Evolutionary conservation across 2,888 invertebrate genomes (phyloP).

Genomic region (Campopleginae sp.): DNA sequence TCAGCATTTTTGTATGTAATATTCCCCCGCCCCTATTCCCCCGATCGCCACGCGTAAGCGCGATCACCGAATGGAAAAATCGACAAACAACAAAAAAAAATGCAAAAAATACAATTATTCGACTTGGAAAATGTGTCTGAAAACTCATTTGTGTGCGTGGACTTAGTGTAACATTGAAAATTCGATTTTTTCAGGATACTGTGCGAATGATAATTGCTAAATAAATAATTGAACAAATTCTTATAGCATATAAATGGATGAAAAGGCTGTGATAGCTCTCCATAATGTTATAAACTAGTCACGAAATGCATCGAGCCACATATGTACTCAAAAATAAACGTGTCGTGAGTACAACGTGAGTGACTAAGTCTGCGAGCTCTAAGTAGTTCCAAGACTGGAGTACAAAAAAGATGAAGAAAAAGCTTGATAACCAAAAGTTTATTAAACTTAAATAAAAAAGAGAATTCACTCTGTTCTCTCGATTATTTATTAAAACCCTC

Average conservation of each 20-base stretch:
- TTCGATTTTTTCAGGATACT: conserved; percentile 49
- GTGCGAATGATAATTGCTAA: conserved; percentile 43
- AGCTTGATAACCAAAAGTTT: conserved; percentile 34
- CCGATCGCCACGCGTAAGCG: conserved; percentile 75
- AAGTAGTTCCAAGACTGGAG: conserved; percentile 63
- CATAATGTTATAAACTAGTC: conserved; percentile 61
- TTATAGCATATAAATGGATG: conserved; percentile 59
- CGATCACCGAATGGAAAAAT: conserved; percentile 73
- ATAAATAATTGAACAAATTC: conserved; percentile 50
- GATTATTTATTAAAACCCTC: conserved; percentile 60
- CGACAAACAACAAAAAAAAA: conserved; percentile 45
- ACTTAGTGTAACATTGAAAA: conserved; percentile 34
- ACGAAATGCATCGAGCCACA: conserved; percentile 50
- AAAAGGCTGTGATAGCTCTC: conserved; percentile 64
- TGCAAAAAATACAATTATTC: conserved; percentile 79
- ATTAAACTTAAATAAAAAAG: conserved; percentile 54
- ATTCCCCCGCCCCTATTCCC: conserved; percentile 28
- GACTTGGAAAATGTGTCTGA: conserved; percentile 75
- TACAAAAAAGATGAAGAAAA: conserved; percentile 56
- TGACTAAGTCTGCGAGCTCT: background rate
- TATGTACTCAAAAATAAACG: conserved; percentile 42
- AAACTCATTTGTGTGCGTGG: conserved; percentile 58
- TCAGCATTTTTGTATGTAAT: conserved; percentile 80
- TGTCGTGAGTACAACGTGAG: conserved; percentile 19
- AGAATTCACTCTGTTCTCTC: conserved; percentile 58